Evolutionary conservation across 92 coral and sea anemone genomes (phyloP).

Genomic region (Bergia puertoricense): DNA sequence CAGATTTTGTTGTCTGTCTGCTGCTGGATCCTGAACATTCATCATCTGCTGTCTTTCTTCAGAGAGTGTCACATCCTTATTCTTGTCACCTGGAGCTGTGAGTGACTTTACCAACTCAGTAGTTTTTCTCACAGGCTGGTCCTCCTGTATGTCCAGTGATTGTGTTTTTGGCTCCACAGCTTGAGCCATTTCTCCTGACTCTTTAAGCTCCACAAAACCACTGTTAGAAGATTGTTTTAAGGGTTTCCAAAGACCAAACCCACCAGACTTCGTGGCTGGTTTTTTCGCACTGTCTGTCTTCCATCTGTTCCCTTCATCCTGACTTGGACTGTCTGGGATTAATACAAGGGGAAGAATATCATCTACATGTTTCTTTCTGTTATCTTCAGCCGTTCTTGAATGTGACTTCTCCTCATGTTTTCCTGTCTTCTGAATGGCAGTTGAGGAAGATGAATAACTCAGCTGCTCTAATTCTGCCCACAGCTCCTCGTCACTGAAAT

Average conservation of each 20-base stretch:
- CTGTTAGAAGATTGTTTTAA: neutral
- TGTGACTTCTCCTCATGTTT: neutral
- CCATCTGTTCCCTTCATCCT: neutral
- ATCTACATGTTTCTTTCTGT: neutral
- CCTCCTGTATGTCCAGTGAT: neutral
- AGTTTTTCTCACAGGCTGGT: neutral
- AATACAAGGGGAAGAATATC: constrained; percentile 10
- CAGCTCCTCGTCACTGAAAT: constrained; percentile 35
- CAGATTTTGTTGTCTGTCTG: neutral
- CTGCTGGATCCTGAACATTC: neutral
- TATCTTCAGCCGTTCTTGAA: neutral
- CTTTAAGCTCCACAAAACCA: neutral
- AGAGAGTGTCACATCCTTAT: neutral
- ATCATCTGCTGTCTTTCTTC: neutral
- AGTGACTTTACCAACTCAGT: neutral
- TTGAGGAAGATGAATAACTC: constrained; percentile 5
- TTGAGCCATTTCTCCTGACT: neutral
- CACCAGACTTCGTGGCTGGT: neutral
- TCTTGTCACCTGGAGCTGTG: neutral
- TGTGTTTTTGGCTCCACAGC: neutral
- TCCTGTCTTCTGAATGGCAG: neutral
- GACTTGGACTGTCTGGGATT: neutral
- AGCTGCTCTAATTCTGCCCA: constrained; percentile 45
- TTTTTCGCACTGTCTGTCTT: neutral
- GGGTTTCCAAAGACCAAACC: constrained; percentile 10